Percentiles rank a stretch among this genome's conserved stretches.
Evolutionary conservation across 2,888 invertebrate genomes (phyloP).

Genomic region (Thymelicus acteon): DNA sequence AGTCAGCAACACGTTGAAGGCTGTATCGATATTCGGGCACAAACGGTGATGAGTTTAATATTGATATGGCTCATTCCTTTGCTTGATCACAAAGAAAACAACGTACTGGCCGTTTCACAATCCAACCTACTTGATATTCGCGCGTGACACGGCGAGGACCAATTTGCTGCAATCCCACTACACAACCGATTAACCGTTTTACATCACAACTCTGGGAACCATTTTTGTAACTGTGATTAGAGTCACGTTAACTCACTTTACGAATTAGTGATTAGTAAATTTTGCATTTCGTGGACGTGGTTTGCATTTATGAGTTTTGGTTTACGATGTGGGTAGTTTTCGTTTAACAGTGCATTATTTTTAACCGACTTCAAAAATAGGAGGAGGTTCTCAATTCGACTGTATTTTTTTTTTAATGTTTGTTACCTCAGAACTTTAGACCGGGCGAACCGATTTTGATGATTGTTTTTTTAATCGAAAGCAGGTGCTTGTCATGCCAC

Average conservation of each 20-base stretch:
- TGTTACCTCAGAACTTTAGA: no score
- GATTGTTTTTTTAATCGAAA: no score
- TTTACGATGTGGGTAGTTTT: no score
- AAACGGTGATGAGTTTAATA: background rate
- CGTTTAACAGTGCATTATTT: no score
- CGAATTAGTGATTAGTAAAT: conserved; percentile 22
- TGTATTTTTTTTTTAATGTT: no score
- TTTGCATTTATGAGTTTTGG: background rate
- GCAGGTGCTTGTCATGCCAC: no score
- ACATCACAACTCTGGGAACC: conserved; percentile 81
- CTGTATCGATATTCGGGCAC: background rate
- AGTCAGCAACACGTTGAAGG: no score
- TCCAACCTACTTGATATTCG: conserved; percentile 34
- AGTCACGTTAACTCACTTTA: conserved; percentile 35
- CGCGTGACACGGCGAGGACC: conserved; percentile 60
- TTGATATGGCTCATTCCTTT: background rate
- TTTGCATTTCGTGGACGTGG: conserved; percentile 8
- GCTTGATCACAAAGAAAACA: background rate
- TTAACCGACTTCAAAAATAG: no score
- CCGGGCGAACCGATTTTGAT: no score
- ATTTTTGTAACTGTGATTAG: conserved; percentile 53
- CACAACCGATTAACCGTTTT: conserved; percentile 76
- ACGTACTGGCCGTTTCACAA: conserved; percentile 6
- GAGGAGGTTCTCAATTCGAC: no score
- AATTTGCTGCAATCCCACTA: conserved; percentile 78